Conservation (phyloP, 2,888 invertebrate genomes). For the Timema podura region DNA sequence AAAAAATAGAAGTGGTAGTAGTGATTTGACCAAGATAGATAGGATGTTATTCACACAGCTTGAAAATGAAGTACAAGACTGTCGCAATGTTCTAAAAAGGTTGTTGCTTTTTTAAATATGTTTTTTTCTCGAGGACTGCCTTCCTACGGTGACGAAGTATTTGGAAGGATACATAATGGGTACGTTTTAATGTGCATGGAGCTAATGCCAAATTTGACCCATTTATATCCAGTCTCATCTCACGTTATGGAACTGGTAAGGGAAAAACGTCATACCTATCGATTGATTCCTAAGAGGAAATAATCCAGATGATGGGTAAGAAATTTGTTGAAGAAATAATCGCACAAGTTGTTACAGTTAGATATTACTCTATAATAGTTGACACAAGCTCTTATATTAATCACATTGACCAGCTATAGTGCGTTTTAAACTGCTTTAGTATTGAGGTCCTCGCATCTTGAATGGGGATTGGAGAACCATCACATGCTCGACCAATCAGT, state of each 20-base stretch:
- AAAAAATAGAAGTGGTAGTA: neutral
- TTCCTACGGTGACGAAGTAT: neutral
- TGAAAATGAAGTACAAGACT: slow-evolving; percentile 6
- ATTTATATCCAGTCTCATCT: neutral
- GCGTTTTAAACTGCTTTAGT: neutral
- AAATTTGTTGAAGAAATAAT: neutral
- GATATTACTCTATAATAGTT: slow-evolving; percentile 13
- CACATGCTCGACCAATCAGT: too few relatives aligned
- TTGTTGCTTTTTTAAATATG: neutral
- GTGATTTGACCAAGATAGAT: neutral
- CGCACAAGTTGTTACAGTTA: neutral
- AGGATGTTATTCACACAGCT: neutral
- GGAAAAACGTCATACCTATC: too few relatives aligned
- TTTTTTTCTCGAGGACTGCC: slow-evolving; percentile 8
- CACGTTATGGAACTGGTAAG: too few relatives aligned
- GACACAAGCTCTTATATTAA: slow-evolving; percentile 6
- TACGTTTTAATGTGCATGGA: neutral
- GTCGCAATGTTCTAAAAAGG: neutral
- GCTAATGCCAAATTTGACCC: neutral
- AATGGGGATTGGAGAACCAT: too few relatives aligned
- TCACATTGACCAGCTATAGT: neutral
- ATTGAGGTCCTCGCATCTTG: too few relatives aligned
- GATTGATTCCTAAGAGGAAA: neutral
- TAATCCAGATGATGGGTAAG: neutral
- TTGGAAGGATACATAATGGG: neutral